Evolutionary conservation across 1,140 invertebrate genomes (phyloP), one percentile per base, ranked within the genome.

Genomic region (Drosophila bocki): DNA sequence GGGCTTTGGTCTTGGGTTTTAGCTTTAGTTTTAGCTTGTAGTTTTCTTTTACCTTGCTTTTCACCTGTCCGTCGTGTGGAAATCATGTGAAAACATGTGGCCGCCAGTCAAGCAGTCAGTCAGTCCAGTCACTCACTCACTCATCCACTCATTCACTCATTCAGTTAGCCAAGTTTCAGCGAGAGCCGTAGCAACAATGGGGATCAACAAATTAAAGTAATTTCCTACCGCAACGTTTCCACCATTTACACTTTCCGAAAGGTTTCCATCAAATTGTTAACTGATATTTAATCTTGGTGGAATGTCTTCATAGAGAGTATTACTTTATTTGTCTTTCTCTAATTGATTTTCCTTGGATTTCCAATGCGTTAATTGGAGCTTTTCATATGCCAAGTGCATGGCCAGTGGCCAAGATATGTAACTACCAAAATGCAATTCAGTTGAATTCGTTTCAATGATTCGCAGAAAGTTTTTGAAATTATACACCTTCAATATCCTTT

Each of bases 81-180:
- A 88, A 88, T 88, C 85, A 88, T 88, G 85, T 88, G 85, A 88
- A 88, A 88, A 88, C 85, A 90, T 88, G 85, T 88, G 81, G 85
- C 84, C 82, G 82, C 78, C 83, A 85, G 67, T 85, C 76, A 77
- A 70, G 35, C 79, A 78, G 72, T 68, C 74, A 82, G 65, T 39
- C 65, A 62, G 75, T 56, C 72, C 75, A 74, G 65, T 45, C 72
- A 70, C 53, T 39, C 77, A 78, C 56, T 65, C 74, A 63, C 50
- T 69, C 47, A 44, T 44, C 42, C 42, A 60, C 53, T 77, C 61
- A 76, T 67, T 77, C 81, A 83, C 77, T 68, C 81, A 85, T 81
- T 86, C 78, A 85, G 84, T 86, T 86, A 86, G 78, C 82, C 82
- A 86, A 77, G 82, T 81, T 85, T 72, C 77, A 68, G 50, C 78